Percentiles rank a stretch among this genome's conserved stretches.
Conservation (phyloP, 2,113 vertebrate species). For the Ophiodon elongatus region DNA sequence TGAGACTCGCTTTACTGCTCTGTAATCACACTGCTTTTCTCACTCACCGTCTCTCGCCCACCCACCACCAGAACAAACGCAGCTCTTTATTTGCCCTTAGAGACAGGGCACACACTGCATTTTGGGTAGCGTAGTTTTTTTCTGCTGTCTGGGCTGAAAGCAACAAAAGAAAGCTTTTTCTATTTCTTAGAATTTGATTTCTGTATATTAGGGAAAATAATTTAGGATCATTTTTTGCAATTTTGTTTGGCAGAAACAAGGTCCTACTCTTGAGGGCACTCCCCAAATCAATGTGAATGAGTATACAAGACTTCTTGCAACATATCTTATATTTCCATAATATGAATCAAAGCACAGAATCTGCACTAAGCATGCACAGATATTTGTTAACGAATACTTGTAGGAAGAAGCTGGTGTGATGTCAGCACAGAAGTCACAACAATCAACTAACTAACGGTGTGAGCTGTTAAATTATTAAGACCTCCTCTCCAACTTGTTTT, state of each 20-base stretch:
- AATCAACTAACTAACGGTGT: background rate
- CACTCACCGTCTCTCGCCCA: slow-evolving; percentile 52
- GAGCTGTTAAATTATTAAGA: slow-evolving; percentile 14
- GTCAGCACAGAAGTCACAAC: background rate
- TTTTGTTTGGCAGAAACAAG: background rate
- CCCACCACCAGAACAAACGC: slow-evolving; percentile 45
- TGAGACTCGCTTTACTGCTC: slow-evolving; percentile 63
- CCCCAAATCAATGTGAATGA: background rate
- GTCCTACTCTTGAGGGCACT: background rate
- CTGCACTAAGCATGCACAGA: background rate
- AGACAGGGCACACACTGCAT: slow-evolving; percentile 40
- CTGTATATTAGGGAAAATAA: background rate
- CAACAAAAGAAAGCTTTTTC: background rate
- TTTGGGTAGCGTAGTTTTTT: slow-evolving; percentile 52
- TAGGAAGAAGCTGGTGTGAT: background rate
- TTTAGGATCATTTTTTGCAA: background rate
- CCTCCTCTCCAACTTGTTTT: background rate
- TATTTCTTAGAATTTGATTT: background rate
- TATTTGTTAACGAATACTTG: background rate
- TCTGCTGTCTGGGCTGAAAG: slow-evolving; percentile 3
- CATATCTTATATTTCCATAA: background rate
- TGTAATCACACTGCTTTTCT: slow-evolving; percentile 67
- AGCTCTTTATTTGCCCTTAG: slow-evolving; percentile 49
- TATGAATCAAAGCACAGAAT: background rate
- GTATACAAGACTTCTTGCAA: background rate